Base-by-base conservation (phyloP, 2,113 vertebrate species). In the Engystomops pustulosus region DNA sequence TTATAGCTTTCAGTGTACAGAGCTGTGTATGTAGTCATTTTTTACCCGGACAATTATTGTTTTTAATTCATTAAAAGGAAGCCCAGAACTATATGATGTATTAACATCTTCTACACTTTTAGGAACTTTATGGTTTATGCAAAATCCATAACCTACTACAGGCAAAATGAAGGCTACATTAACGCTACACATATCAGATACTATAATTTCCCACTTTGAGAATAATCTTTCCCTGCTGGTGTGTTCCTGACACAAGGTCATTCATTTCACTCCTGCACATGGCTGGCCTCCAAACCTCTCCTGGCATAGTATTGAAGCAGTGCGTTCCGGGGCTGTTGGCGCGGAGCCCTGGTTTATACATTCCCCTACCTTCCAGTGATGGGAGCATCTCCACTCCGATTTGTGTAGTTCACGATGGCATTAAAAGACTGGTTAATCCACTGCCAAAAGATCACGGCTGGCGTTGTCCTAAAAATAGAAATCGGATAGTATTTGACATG, bases 351-450 rank as follows among this genome's bases (percentile, higher is more conserved):
- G 45, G n/a, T 20, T 51, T 17, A 41, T 20, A 68, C 32, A 87
- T 87, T 79, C 88, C 38, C 94, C 90, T 90, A 99, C 97, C 92
- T 94, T 70, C 96, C 92, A 70, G 95, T 95, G 87, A 99, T 95
- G 0, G 98, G 96, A 15, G 97, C 97, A 0, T 99, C 98, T 3
- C 97, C 98, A 0, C 97, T 99, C 81, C 98, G 90, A 91, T 99
- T 99, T 0, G 98, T 99, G 85, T 99, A 99, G 34, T 99, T 99
- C 7, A 99, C 98, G 75, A 99, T 90, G 7, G 98, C 98, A 7
- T 99, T 99, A 91, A 99, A 99, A 82, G 98, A 99, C 93, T 99
- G 98, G 92, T 99, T 99, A 88, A 99, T 93, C 98, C 98, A 99
- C 87, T 99, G 98, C 98, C 98, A 99, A 91, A 99, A 95, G 41